Base-by-base conservation (phyloP, 2,797 vertebrate genomes). In the Benthosema pterotum region DNA sequence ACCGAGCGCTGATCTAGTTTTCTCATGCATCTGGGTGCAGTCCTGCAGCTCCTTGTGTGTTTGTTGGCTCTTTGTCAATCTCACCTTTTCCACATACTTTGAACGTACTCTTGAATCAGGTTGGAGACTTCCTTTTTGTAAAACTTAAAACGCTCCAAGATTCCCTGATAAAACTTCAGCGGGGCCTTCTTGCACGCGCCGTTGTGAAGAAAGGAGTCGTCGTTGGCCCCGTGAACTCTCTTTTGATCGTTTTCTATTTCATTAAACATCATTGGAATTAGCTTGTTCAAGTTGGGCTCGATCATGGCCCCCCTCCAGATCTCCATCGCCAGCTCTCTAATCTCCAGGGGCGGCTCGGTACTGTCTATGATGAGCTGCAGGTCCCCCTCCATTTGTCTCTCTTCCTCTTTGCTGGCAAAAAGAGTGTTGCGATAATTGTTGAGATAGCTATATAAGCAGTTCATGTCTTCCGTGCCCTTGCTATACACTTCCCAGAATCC, bases 121-220 rank as follows among this genome's bases (percentile, higher is more conserved):
- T 38, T 38, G 32, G 32, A 38, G 32, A 9, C 32, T 38, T 9
- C 32, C 6, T 38, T 38, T 38, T 38, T 38, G 32, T 38, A 38
- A 38, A 9, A 38, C 8, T 38, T 38, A 8, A 38, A 38, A 38
- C 32, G 32, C 32, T 38, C 32, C 0, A 9, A 9, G 32, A 38
- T 9, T 38, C 32, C 32, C 32, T 38, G 32, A 2, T 38, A 38
- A 38, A 38, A 11, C 91, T 92, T 94, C 75, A 94, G 94, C 85
- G 97, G 98, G 91, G 98, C 99, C 94, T 99, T 99, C 94, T 99
- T 98, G 96, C 98, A 99, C 94, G 98, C 96, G 97, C 98, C 96
- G 98, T 98, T 97, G 95, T 99, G 96, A 99, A 99, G 96, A 99
- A 99, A 99, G 93, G 97, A 99, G 96, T 99, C 96, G 93, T 98